Evolutionary conservation across 2,797 vertebrate species (phyloP).

Genomic region (Clarias fuscus): DNA sequence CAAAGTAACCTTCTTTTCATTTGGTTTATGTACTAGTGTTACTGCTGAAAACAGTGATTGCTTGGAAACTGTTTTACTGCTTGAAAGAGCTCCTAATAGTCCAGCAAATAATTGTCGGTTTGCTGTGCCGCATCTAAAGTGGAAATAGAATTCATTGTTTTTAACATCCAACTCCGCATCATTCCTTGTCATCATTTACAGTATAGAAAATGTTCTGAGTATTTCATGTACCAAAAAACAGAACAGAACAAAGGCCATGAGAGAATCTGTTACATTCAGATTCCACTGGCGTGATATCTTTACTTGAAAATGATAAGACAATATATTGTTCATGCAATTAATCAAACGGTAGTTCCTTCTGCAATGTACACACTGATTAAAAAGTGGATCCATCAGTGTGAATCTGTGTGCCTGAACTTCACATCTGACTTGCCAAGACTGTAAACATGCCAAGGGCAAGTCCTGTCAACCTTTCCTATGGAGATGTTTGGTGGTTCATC

Average conservation of each 20-base stretch:
- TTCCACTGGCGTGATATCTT: conserved; percentile 12
- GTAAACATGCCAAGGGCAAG: conserved; percentile 48
- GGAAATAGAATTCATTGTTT: not conserved
- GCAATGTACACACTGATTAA: conserved; percentile 4
- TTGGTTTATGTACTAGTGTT: not conserved
- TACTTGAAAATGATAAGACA: not conserved
- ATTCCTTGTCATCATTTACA: not conserved
- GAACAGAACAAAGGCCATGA: not conserved
- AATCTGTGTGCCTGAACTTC: conserved; percentile 27
- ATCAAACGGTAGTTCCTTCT: conserved; percentile 4
- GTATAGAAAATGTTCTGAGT: not conserved
- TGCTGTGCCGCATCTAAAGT: not conserved
- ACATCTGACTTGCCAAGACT: conserved; percentile 32
- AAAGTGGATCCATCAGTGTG: conserved; percentile 23
- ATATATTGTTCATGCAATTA: not conserved
- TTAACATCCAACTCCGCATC: not conserved
- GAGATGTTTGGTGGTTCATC: conserved; percentile 63
- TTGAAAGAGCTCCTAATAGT: not conserved
- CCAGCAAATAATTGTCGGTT: not conserved
- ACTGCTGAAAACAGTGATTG: not conserved
- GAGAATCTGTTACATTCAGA: conserved; percentile 5
- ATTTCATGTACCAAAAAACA: not conserved
- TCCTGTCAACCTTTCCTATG: conserved; percentile 58
- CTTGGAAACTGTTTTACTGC: not conserved
- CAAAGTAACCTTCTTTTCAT: not conserved